phyloP scores from a whole-genome alignment of 2,888 invertebrate genomes.

The Eristalinus sepulchralis region DNA sequence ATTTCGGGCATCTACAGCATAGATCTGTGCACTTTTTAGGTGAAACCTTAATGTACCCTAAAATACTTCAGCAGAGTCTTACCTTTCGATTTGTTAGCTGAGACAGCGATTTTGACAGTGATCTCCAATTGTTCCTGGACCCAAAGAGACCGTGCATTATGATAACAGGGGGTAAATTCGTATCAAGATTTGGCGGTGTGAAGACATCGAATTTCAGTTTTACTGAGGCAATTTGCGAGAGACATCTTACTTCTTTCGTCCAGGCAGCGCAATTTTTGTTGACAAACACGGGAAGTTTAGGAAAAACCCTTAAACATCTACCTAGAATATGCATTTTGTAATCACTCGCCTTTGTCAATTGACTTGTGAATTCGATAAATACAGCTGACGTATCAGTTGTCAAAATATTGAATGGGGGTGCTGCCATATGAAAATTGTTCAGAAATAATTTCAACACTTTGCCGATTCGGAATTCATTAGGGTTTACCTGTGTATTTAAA shows the following conservation, averaged over 20 bases:
- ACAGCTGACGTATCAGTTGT: neutral
- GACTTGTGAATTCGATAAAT: neutral
- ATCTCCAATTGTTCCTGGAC: constrained; percentile 92
- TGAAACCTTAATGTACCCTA: neutral
- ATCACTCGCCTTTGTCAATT: neutral
- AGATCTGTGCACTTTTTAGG: constrained; percentile 72
- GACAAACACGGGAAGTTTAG: neutral
- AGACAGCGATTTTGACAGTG: constrained; percentile 87
- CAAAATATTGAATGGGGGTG: neutral
- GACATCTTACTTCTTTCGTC: neutral
- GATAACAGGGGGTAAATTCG: constrained; percentile 84
- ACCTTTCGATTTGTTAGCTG: constrained; percentile 83
- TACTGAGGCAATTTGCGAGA: neutral
- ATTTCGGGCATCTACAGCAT: constrained; percentile 92
- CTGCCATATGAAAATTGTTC: neutral
- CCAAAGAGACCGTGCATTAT: constrained; percentile 95
- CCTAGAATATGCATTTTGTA: neutral
- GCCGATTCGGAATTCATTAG: too few species aligned
- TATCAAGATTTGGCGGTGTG: constrained; percentile 82
- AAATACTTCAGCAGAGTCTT: constrained; percentile 62
- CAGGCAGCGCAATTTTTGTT: neutral
- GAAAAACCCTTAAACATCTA: neutral
- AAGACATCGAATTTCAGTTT: constrained; percentile 84
- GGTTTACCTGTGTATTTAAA: too few species aligned
- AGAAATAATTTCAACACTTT: too few species aligned